phyloP scores from a whole-genome alignment of 2,797 vertebrate genomes.

The Pogoniulus pusillus region DNA sequence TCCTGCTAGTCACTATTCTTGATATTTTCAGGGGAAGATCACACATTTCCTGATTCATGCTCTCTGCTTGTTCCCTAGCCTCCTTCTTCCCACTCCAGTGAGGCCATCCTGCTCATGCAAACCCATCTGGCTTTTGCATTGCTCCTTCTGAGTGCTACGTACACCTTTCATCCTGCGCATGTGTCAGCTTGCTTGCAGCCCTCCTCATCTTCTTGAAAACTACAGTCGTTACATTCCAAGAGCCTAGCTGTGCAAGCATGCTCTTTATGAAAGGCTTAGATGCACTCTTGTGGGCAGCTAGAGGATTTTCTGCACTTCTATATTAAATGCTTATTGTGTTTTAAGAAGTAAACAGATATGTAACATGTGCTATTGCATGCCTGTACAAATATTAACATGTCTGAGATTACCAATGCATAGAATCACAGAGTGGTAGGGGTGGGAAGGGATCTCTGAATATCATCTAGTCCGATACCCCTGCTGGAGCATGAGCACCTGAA shows the following conservation, averaged over 20 bases:
- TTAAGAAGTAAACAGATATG: not conserved
- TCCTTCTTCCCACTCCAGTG: not conserved
- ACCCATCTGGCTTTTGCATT: not conserved
- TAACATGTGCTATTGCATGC: not conserved
- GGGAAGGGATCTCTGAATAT: too few relatives aligned
- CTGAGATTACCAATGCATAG: not conserved
- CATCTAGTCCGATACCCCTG: too few relatives aligned
- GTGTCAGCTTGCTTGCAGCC: not conserved
- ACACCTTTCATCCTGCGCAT: not conserved
- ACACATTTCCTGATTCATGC: accelerated
- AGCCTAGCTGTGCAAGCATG: not conserved
- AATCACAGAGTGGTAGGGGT: too few relatives aligned
- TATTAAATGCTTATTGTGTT: not conserved
- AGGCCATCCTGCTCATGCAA: not conserved
- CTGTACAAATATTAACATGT: not conserved
- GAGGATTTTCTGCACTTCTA: not conserved
- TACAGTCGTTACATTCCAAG: not conserved
- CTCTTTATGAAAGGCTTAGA: not conserved
- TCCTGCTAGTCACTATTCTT: too few relatives aligned
- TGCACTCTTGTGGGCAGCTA: not conserved
- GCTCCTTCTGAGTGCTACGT: not conserved
- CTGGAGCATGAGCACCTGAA: too few relatives aligned
- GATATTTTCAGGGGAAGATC: not conserved
- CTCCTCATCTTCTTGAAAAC: not conserved
- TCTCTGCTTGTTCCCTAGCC: not conserved